Conservation (phyloP, 2,113 vertebrate genomes). For the Calidris pugnax region DNA sequence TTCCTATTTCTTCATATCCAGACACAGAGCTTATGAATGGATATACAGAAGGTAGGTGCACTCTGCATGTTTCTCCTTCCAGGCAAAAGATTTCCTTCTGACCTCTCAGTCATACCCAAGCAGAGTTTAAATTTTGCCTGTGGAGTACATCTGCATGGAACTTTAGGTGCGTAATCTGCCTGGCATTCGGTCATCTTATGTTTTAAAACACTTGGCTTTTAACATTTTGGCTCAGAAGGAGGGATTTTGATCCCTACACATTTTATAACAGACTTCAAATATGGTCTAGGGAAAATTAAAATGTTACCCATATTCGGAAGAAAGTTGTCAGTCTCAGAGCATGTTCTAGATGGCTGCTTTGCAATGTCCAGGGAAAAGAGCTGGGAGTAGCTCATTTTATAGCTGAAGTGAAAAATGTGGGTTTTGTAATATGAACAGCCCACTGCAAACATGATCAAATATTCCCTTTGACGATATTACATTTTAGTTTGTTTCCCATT, state of each 20-base stretch:
- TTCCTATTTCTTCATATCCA: conserved; percentile 45
- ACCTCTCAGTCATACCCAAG: conserved; percentile 57
- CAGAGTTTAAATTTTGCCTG: conserved; percentile 43
- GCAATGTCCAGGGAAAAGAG: background rate
- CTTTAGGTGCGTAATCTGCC: conserved; percentile 56
- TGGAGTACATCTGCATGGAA: conserved; percentile 53
- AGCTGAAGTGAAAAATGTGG: background rate
- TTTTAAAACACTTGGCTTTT: conserved; percentile 58
- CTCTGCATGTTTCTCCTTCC: conserved; percentile 48
- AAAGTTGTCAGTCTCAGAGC: conserved; percentile 15
- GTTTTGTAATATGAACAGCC: background rate
- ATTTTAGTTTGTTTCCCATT: background rate
- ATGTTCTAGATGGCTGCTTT: conserved; percentile 30
- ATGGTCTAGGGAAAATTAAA: conserved; percentile 60
- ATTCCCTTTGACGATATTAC: background rate
- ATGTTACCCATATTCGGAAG: conserved; percentile 40
- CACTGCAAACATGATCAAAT: conserved; percentile 8
- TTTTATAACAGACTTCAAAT: conserved; percentile 61
- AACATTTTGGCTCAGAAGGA: conserved; percentile 48
- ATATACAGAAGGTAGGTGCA: conserved; percentile 31
- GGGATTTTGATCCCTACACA: conserved; percentile 40
- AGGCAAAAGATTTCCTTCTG: conserved; percentile 64
- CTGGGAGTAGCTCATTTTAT: background rate
- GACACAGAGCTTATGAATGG: conserved; percentile 47
- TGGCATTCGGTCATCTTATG: conserved; percentile 34